Base-by-base conservation (phyloP, 2,888 invertebrate genomes). In the Tetragnatha montana region DNA sequence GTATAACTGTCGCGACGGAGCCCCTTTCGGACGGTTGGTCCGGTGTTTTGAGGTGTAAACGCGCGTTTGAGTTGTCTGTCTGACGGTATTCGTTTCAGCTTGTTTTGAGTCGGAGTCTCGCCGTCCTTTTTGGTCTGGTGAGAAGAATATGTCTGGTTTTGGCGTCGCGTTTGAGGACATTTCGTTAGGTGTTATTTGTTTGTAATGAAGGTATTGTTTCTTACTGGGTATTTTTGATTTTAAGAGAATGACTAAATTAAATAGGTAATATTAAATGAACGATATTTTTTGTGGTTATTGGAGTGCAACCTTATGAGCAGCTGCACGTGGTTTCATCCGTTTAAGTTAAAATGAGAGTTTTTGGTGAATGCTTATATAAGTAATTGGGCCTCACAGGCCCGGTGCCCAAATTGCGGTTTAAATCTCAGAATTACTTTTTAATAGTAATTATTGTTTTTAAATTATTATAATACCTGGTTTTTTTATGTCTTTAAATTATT, bases 1-100 rank as follows among this genome's bases (percentile, higher is more conserved):
- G 68, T 87, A 69, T 75, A 78, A 78, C 87, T 87, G 87, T 87
- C 87, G 76, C 69, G 87, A 80, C 47, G 73, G 4, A 19, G 68
- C 74, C 60, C 68, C 80, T 80, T 60, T 50, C 47, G 86, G 79
- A n/a, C 80, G 79, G 80, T 47, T 86, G 79, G 47, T 19, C 68
- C 50, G 80, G 76, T 17, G 76, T 51, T 82, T 35, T 76, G 81
- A 51, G 74, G 22, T 86, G 79, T 76, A 86, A 80, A 79, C n/a
- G 60, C 35, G 19, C 47, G 79, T 86, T 86, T 80, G 21, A 50
- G 3, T 71, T 74, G n/a, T 47, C 19, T 51, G 49, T 49, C 22
- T 60, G 73, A 50, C 12, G 78, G 22, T 50, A 50, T 70, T 35
- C 35, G 35, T 35, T 35, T 35, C 35, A 35, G 35, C 35, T 35